These are phyloP conservation scores for Babyrousa celebensis DNA, from an alignment of 2,797 vertebrate genomes.

Conservation along the genomic window DNA sequence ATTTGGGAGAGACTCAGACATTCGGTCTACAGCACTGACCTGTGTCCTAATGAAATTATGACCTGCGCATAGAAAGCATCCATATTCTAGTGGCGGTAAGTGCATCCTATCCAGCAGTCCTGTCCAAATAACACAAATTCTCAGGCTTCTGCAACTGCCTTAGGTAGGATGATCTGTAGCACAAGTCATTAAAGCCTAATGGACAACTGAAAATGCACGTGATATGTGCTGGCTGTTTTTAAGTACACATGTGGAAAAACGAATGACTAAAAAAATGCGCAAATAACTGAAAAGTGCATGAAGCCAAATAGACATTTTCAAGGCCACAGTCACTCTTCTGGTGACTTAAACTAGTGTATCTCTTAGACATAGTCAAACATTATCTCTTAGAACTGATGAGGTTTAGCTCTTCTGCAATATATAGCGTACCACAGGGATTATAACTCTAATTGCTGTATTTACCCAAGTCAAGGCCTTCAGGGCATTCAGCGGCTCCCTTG, in stretches of 20 bases:
- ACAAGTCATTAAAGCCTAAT: not conserved
- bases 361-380: conserved; percentile 1
- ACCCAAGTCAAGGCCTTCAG: not conserved
- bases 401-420: not conserved
- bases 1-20: not conserved
- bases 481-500: not conserved
- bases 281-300: not conserved
- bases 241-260: not conserved
- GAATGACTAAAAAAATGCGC: not conserved
- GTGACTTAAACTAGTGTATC: not conserved
- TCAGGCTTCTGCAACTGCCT: not conserved
- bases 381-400: not conserved
- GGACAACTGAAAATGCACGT: not conserved
- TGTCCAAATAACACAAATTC: not conserved
- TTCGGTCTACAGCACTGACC: not conserved
- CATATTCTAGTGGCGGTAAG: not conserved
- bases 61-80: not conserved
- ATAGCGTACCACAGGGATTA: not conserved
- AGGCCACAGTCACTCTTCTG: not conserved
- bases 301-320: conserved; percentile 23
- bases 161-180: not conserved
- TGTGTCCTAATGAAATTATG: not conserved
- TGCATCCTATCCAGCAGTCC: not conserved
- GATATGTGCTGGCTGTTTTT: not conserved
- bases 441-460: not conserved